A percentile compares a stretch with the other conserved stretches of the same genome.
Conservation (phyloP, 2,888 invertebrate genomes). For the Polietes domitor region DNA sequence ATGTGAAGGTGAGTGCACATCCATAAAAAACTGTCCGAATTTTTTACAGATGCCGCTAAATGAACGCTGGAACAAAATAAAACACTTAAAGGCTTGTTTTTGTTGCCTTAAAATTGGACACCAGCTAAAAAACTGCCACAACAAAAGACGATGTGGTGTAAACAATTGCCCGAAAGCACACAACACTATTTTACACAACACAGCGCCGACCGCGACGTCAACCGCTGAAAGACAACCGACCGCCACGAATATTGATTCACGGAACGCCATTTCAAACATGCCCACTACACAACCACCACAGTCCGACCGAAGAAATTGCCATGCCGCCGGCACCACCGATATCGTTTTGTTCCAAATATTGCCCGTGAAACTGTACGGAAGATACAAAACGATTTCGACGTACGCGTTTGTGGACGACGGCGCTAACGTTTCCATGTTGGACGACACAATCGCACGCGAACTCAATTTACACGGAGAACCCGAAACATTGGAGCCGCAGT, state of each 20-base stretch:
- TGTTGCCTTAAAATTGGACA: no score
- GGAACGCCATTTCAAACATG: background rate
- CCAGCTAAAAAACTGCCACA: no score
- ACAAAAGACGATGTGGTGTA: conserved; percentile 16
- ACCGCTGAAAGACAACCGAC: background rate
- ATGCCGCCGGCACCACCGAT: background rate
- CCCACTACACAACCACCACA: background rate
- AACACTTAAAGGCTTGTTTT: no score
- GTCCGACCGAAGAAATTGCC: conserved; percentile 34
- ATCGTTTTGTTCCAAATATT: conserved; percentile 37
- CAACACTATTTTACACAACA: conserved; percentile 20
- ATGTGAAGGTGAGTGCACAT: no score
- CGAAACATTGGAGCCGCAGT: conserved; percentile 30
- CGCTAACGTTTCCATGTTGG: conserved; percentile 30
- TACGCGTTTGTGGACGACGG: conserved; percentile 42
- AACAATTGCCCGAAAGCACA: conserved; percentile 35
- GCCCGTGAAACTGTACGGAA: conserved; percentile 30
- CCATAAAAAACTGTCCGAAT: no score
- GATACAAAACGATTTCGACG: background rate
- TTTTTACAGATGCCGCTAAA: no score
- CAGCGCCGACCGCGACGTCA: background rate
- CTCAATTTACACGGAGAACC: conserved; percentile 30
- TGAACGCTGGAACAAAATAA: no score
- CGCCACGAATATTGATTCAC: background rate
- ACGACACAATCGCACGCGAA: background rate